Percentiles rank a stretch among this genome's conserved stretches.
phyloP scores from a whole-genome alignment of 2,888 invertebrate species.

The Mesoligia furuncula region DNA sequence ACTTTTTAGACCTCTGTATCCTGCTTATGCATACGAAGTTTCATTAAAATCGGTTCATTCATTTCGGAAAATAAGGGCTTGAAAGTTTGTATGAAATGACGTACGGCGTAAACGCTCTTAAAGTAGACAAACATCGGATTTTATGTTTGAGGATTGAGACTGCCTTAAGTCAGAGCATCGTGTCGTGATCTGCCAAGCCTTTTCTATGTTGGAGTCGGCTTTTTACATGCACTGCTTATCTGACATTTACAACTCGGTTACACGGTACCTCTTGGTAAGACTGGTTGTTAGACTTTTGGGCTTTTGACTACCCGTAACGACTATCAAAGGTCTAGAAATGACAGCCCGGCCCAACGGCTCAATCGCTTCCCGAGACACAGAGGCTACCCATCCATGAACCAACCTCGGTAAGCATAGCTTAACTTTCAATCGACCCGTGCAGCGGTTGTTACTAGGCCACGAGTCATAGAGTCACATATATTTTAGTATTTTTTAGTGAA shows the following conservation, averaged over 20 bases:
- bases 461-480: neutral
- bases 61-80: too few species aligned
- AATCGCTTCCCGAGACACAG: neutral
- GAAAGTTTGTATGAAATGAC: too few species aligned
- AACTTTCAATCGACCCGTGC: neutral
- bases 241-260: neutral
- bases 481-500: neutral
- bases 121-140: neutral
- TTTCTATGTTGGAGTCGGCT: neutral
- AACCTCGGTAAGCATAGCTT: neutral
- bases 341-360: too few species aligned
- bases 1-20: too few species aligned
- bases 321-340: neutral
- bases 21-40: too few species aligned
- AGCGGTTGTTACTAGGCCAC: neutral
- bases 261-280: neutral
- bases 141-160: neutral
- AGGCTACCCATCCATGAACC: neutral
- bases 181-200: neutral
- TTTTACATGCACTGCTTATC: neutral
- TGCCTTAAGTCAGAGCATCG: neutral
- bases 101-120: too few species aligned
- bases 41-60: too few species aligned
- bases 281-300: neutral
- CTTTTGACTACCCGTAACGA: neutral